Conservation (phyloP, 2,888 invertebrate genomes). For the Spisula solida region DNA sequence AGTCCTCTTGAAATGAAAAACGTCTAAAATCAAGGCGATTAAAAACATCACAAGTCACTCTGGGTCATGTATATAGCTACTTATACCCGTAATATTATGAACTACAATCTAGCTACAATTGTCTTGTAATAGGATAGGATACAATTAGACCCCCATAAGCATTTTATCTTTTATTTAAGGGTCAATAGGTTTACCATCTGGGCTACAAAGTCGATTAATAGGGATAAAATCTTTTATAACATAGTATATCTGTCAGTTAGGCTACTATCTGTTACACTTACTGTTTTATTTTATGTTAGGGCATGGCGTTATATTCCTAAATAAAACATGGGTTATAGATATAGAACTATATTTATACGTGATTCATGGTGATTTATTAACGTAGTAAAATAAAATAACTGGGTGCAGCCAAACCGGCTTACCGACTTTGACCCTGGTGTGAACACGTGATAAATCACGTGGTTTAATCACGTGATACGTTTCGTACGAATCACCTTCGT, state of each 20-base stretch:
- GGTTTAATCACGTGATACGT: too few species aligned
- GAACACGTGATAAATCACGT: too few species aligned
- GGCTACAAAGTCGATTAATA: neutral
- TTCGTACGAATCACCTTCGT: too few species aligned
- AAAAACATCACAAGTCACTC: constrained; percentile 20
- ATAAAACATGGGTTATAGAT: neutral
- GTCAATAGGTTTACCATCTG: constrained; percentile 18
- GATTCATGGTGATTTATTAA: neutral
- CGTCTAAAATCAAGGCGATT: constrained; percentile 24
- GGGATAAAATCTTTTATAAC: neutral
- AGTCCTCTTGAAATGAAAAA: neutral
- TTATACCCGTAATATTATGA: neutral
- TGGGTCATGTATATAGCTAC: neutral
- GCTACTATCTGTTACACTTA: neutral
- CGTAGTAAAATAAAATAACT: neutral
- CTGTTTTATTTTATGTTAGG: neutral
- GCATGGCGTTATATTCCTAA: neutral
- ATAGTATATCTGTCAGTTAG: neutral
- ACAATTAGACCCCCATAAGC: neutral
- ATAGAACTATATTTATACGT: too few species aligned
- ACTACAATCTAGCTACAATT: constrained; percentile 7
- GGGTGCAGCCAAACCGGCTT: neutral
- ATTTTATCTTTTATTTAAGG: neutral
- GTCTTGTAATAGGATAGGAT: neutral
- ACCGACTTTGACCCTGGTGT: too few species aligned